Evolutionary conservation across 1,140 invertebrate species (phyloP), one percentile per base, ranked within the genome.

Genomic region (Drosophila bifasciata): DNA sequence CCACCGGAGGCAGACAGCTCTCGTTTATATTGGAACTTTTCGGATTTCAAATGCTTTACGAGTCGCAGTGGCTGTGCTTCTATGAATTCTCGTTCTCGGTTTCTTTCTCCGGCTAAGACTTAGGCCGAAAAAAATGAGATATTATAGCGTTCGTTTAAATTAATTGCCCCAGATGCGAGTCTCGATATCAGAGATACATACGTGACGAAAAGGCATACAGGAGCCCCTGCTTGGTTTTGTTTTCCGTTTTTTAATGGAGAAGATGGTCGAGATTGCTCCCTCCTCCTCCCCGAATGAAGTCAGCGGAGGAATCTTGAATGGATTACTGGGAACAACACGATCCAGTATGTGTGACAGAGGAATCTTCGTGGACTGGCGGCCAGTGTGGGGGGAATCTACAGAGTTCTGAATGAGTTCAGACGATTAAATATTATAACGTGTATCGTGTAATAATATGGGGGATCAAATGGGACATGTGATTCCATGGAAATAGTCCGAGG

Each of bases 101-200:
- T 28, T 40, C 43, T 50, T 79, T 60, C 43, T 45, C 67, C 46
- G 50, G 17, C 70, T 75, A 78, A 52, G 63, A 50, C 75, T 75
- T 83, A 52, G 63, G 53, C 75, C 50, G 58, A 79, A 72, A 72
- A 86, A 86, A 81, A 86, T 85, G 81, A 86, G 83, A 88, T 86
- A 86, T 86, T 86, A 86, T 67, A 59, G 73, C 39, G 64, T 75
- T 71, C 64, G 81, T 74, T 88, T 86, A 88, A 88, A 86, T 88
- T 86, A 86, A 86, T 86, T 86, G 81, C 68, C 69, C 19, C 16
- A 77, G 81, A 86, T 86, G 77, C 69, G 67, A 61, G 59, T 48
- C 8, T 23, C 80, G 80, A 85, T 85, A 86, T 50, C 21, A 13
- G 46, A 32, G 60, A 76, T 80, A 84, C 80, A 76, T 80, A 84